phyloP scores from a whole-genome alignment of 2,113 vertebrate species.

The Pyrgilauda ruficollis region DNA sequence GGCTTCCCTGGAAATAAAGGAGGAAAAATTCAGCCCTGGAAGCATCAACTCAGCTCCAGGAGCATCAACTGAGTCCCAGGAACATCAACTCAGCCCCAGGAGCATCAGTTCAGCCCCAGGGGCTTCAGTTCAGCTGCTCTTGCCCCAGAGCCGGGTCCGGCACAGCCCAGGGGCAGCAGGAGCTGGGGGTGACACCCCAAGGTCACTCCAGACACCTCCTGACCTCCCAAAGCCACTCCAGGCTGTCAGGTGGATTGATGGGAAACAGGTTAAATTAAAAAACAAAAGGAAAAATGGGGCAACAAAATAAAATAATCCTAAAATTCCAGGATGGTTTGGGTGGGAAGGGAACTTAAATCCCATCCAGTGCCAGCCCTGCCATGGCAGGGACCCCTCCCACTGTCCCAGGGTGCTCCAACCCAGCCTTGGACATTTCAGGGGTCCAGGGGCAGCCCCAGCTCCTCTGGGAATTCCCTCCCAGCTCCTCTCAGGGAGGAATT shows the following conservation, averaged over 20 bases:
- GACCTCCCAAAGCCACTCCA: not conserved
- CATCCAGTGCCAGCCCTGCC: not conserved
- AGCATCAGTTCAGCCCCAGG: rapidly evolving
- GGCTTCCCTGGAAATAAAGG: not conserved
- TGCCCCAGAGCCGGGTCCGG: not conserved
- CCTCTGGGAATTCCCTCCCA: not conserved
- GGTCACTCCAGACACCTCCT: not conserved
- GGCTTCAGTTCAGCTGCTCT: not conserved
- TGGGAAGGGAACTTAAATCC: not conserved
- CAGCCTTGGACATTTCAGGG: not conserved
- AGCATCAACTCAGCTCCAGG: rapidly evolving
- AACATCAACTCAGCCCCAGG: rapidly evolving
- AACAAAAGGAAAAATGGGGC: not conserved
- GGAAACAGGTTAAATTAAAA: rapidly evolving
- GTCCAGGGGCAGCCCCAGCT: not conserved
- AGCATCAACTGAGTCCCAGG: rapidly evolving
- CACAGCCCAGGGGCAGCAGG: not conserved
- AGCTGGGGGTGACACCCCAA: not conserved
- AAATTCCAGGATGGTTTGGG: not conserved
- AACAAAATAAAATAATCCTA: not conserved
- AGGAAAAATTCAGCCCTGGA: not conserved
- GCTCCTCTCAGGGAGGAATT: not conserved
- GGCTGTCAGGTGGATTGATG: not conserved
- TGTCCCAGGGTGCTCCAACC: not conserved
- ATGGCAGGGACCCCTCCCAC: not conserved